These are phyloP conservation scores for Daboia siamensis DNA, from an alignment of 2,113 vertebrate species.

Conservation along the genomic window DNA sequence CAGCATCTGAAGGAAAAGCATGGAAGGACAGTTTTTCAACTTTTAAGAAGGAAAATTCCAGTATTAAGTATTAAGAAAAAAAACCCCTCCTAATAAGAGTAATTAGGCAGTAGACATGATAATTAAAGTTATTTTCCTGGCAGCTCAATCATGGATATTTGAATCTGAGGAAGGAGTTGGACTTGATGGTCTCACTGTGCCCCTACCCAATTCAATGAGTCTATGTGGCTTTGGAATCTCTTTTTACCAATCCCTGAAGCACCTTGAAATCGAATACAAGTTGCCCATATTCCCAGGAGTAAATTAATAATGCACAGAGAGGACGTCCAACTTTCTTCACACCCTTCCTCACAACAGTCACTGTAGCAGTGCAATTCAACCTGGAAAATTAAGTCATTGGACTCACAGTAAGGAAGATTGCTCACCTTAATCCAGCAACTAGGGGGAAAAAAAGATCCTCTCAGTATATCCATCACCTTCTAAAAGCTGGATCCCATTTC, in stretches of 20 bases:
- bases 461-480: neutral
- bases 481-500: neutral
- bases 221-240: neutral
- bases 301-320: neutral
- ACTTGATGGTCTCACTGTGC: neutral
- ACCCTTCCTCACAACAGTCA: neutral
- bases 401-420: neutral
- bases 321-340: neutral
- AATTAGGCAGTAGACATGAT: neutral
- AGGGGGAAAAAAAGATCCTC: fast-evolving
- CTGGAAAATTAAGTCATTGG: neutral
- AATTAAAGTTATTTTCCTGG: neutral
- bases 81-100: neutral
- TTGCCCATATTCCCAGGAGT: neutral
- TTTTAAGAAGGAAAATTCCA: neutral
- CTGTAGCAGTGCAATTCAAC: neutral
- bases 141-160: neutral
- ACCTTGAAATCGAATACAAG: neutral
- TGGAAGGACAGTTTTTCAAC: neutral
- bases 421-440: neutral
- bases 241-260: neutral
- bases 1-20: neutral
- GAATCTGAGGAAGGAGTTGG: neutral
- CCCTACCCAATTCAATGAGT: neutral
- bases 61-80: neutral